Conservation (phyloP, 2,113 vertebrate genomes). For the Poecile atricapillus region DNA sequence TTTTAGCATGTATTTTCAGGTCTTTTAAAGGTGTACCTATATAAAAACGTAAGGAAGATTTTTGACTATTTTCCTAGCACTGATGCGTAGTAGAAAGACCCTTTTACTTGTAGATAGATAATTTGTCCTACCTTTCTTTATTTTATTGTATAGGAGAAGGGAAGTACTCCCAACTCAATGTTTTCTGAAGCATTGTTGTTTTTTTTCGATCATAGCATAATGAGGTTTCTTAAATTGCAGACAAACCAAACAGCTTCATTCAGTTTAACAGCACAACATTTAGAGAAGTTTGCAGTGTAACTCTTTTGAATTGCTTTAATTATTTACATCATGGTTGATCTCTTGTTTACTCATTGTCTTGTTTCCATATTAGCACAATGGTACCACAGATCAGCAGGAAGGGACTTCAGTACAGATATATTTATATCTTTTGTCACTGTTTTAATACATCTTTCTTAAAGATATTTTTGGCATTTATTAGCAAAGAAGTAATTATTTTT, state of each 20-base stretch:
- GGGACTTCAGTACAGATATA: background rate
- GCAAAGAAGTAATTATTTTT: background rate
- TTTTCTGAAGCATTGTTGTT: background rate
- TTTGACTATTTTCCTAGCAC: background rate
- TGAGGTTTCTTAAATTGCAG: background rate
- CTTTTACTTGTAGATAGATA: background rate
- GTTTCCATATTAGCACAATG: background rate
- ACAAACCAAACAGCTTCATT: background rate
- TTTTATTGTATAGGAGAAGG: background rate
- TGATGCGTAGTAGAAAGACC: background rate
- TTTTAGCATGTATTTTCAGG: background rate
- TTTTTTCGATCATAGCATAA: background rate
- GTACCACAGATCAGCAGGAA: background rate
- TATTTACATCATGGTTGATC: background rate
- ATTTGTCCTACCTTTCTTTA: background rate
- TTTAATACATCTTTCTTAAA: background rate
- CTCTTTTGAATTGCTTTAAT: background rate
- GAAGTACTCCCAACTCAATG: background rate
- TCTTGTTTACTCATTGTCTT: background rate
- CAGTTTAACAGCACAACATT: background rate
- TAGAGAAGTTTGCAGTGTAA: background rate
- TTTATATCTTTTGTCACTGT: background rate
- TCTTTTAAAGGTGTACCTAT: background rate
- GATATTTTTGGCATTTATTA: background rate
- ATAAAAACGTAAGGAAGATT: background rate